Evolutionary conservation across 2,888 invertebrate species (phyloP).

Genomic region (Merodon equestris): DNA sequence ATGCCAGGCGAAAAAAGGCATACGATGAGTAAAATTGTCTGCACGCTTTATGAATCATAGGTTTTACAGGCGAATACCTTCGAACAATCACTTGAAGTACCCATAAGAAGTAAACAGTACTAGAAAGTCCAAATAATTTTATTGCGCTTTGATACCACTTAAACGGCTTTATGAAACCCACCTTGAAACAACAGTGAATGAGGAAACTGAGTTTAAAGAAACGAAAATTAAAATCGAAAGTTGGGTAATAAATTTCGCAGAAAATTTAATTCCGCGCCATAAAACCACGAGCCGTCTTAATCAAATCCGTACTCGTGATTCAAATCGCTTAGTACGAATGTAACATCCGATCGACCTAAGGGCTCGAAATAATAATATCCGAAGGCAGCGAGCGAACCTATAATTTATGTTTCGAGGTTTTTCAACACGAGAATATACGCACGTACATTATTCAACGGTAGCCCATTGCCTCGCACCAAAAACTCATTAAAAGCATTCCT

Average conservation of each 20-base stretch:
- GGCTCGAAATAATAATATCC: background rate
- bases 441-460: conserved; percentile 9
- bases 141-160: conserved; percentile 12
- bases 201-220: too few species aligned
- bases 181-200: conserved; percentile 17
- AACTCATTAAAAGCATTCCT: conserved; percentile 38
- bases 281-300: too few species aligned
- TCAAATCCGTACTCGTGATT: background rate
- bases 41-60: too few species aligned
- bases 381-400: background rate
- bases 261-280: conserved; percentile 31
- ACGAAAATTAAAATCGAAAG: conserved; percentile 8
- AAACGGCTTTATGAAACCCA: conserved; percentile 10
- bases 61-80: too few species aligned
- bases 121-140: background rate
- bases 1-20: too few species aligned
- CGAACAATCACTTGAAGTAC: too few species aligned
- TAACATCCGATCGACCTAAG: background rate
- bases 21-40: too few species aligned
- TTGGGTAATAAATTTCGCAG: background rate
- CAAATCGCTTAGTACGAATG: too few species aligned
- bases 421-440: too few species aligned
- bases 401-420: too few species aligned
- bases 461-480: conserved; percentile 31
- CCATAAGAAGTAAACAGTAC: too few species aligned